A percentile compares a stretch with the other conserved stretches of the same genome.
phyloP scores from a whole-genome alignment of 1,140 invertebrate species.

The Scylla paramamosain region DNA sequence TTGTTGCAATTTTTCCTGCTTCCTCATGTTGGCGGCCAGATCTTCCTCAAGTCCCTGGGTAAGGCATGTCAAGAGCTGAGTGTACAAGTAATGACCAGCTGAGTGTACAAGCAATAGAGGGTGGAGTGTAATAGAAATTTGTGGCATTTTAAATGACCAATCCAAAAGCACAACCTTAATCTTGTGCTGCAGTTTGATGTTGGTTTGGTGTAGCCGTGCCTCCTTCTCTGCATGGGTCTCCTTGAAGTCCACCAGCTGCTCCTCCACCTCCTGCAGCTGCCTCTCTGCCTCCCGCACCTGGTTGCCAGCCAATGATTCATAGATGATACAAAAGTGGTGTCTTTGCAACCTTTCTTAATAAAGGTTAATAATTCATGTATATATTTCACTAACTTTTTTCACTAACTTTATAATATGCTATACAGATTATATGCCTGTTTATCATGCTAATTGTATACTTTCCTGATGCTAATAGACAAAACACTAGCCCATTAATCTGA shows the following conservation, averaged over 20 bases:
- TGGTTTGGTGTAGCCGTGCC: slow-evolving; percentile 47
- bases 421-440: too few species aligned
- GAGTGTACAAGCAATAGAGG: too few species aligned
- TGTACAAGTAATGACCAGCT: background rate
- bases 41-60: slow-evolving; percentile 62
- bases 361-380: too few species aligned
- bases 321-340: too few species aligned
- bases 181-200: slow-evolving; percentile 60
- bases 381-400: too few species aligned
- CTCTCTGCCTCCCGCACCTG: slow-evolving; percentile 44
- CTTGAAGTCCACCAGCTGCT: slow-evolving; percentile 25
- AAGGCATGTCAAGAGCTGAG: background rate
- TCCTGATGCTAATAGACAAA: too few species aligned
- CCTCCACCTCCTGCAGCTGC: slow-evolving; percentile 24
- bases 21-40: background rate
- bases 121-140: too few species aligned
- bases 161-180: slow-evolving; percentile 32
- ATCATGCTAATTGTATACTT: too few species aligned
- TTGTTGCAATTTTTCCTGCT: slow-evolving; percentile 26
- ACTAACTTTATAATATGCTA: too few species aligned
- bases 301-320: background rate
- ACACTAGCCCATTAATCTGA: too few species aligned
- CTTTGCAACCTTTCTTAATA: too few species aligned
- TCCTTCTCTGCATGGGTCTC: slow-evolving; percentile 31
- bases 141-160: too few species aligned